Conservation (phyloP, 2,797 vertebrate genomes). For the Amblyopsis hoosieri region DNA sequence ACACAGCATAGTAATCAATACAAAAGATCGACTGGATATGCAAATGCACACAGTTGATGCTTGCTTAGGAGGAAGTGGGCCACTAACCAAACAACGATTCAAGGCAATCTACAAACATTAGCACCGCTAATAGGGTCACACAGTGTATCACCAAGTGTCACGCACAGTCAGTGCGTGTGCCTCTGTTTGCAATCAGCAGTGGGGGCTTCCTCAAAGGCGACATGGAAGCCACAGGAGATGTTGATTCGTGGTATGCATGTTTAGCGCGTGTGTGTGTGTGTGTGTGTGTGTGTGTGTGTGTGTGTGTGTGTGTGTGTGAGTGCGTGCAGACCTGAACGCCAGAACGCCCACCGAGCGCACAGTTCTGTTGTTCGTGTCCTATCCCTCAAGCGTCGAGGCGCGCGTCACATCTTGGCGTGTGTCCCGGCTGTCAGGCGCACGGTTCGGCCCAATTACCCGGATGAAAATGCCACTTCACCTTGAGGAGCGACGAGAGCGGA, state of each 20-base stretch:
- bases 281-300: neutral
- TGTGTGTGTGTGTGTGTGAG: neutral
- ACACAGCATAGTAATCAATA: constrained; percentile 72
- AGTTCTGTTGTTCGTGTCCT: constrained; percentile 53
- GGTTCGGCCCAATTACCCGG: constrained; percentile 63
- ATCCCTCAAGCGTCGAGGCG: constrained; percentile 48
- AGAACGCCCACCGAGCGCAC: constrained; percentile 45
- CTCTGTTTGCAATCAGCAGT: constrained; percentile 16
- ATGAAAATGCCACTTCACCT: constrained; percentile 60
- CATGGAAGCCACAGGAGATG: constrained; percentile 8
- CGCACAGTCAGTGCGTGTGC: constrained; percentile 30
- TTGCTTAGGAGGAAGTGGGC: constrained; percentile 38
- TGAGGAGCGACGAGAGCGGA: constrained; percentile 40
- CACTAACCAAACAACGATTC: constrained; percentile 38
- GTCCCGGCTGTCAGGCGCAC: constrained; percentile 48
- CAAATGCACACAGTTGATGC: constrained; percentile 63
- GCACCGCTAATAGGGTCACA: constrained; percentile 14
- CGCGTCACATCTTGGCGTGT: constrained; percentile 62
- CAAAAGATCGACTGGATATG: constrained; percentile 60
- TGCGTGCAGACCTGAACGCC: constrained; percentile 20
- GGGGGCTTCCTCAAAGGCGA: constrained; percentile 18
- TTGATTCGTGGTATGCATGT: neutral
- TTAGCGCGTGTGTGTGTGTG: neutral
- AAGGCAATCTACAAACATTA: constrained; percentile 63
- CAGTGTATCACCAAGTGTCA: no score